These are phyloP conservation scores for Xanthorhoe designata DNA, from an alignment of 2,888 invertebrate genomes.

Conservation along the genomic window DNA sequence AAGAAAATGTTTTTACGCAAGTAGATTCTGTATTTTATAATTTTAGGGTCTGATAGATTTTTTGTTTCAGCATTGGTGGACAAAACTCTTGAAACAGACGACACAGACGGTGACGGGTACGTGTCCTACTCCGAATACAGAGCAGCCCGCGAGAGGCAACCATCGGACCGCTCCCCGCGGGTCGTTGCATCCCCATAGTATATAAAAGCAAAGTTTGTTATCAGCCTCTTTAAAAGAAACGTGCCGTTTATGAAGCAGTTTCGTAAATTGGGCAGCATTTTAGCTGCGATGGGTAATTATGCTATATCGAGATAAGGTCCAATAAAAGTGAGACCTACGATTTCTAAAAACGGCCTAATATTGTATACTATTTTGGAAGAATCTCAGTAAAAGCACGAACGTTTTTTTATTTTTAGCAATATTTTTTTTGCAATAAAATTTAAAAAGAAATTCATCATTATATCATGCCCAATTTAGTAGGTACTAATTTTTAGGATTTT, in stretches of 20 bases:
- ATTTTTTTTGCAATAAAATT: too few species aligned
- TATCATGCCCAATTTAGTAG: too few species aligned
- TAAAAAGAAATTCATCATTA: too few species aligned
- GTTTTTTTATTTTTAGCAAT: too few species aligned
- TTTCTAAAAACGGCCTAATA: not conserved
- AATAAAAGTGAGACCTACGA: constrained; percentile 6
- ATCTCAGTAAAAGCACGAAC: too few species aligned
- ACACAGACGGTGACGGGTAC: constrained; percentile 93
- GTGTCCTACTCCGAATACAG: constrained; percentile 92
- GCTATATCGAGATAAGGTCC: constrained; percentile 2
- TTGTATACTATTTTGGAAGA: not conserved
- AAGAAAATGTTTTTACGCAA: too few species aligned
- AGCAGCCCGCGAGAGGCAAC: constrained; percentile 64
- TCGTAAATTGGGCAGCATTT: constrained; percentile 13
- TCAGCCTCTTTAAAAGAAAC: constrained; percentile 21
- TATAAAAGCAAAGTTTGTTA: constrained; percentile 18
- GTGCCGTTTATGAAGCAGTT: constrained; percentile 7
- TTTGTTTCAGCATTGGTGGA: constrained; percentile 91
- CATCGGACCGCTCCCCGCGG: constrained; percentile 61
- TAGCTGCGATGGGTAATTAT: constrained; percentile 17
- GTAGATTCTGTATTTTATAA: too few species aligned
- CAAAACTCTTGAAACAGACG: constrained; percentile 92
- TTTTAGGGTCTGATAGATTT: not conserved
- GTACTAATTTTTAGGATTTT: too few species aligned
- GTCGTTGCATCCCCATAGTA: constrained; percentile 55